Base-by-base conservation (phyloP, 2,888 invertebrate genomes). In the Melanostoma scalare region DNA sequence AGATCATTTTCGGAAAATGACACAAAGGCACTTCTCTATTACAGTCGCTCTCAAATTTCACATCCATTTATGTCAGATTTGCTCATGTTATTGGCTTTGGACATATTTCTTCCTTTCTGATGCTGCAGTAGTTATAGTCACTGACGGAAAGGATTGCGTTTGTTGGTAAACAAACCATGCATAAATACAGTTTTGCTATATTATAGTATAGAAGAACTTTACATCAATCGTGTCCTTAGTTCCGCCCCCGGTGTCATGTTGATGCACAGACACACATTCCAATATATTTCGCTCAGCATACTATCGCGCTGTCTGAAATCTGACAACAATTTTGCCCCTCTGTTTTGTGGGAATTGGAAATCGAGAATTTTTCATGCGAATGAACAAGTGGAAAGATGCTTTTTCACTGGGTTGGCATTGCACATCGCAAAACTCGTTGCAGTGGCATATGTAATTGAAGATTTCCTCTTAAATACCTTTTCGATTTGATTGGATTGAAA, bases 381-480 rank as follows among this genome's bases (percentile, higher is more conserved):
- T 65, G 58, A 60, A 60, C 36, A 60, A 58, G 36, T 35, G 31
- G 48, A 63, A 63, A 8, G 60, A 73, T 67, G 63, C 50, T 36
- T 44, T 42, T 63, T 50, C 63, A 50, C 31, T 40, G 3, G 38
- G 0, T 50, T 50, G 2, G 9, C 50, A 35, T 50, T 63, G 38
- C 30, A 38, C 50, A 50, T 50, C 50, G 4, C 50, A 48, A 63
- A 63, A 63, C 48, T 9, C 48, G 6, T 10, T 30, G 36, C 46
- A 50, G 44, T 38, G 40, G 38, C 6, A 30, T 31, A 31, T 50
- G 48, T 63, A 63, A 63, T 63, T 63, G 63, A 63, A 50, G 48
- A 63, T 50, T 46, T 63, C 63, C 63, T 50, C 63, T 63, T 63
- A 63, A 63, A 63, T 63, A 63, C 50, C 63, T 48, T 30, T 50